A percentile compares a stretch with the other conserved stretches of the same genome.
phyloP scores from a whole-genome alignment of 2,113 vertebrate species.

The Dolichallabes microphthalmus region DNA sequence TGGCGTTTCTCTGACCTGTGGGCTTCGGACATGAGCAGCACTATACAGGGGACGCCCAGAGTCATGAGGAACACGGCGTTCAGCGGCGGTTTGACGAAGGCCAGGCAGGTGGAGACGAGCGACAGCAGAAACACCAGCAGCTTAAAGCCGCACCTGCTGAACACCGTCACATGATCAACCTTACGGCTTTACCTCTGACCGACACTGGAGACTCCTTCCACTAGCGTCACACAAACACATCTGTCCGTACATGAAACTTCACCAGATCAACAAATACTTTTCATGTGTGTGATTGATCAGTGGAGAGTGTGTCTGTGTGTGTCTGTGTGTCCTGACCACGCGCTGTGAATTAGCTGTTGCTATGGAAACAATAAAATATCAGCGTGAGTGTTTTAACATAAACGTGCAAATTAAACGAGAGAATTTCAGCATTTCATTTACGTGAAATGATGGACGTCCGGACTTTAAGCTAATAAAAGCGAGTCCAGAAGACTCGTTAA shows the following conservation, averaged over 20 bases:
- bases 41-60: conserved; percentile 88
- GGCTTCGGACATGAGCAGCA: conserved; percentile 86
- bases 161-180: not conserved
- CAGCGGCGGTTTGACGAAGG: conserved; percentile 92
- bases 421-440: not conserved
- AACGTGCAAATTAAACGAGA: not conserved
- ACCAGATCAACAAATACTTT: not conserved
- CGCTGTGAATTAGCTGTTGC: not conserved
- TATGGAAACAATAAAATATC: not conserved
- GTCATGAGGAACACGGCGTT: conserved; percentile 94
- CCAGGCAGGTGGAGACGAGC: conserved; percentile 86
- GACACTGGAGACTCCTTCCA: not conserved
- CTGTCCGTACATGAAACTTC: not conserved
- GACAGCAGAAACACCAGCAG: conserved; percentile 86
- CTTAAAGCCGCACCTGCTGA: conserved; percentile 86
- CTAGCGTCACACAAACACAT: not conserved
- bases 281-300: no score
- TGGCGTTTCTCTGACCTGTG: conserved; percentile 77
- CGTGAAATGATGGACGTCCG: not conserved
- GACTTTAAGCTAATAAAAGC: not conserved
- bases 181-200: not conserved
- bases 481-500: no score
- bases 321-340: not conserved
- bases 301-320: no score
- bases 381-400: not conserved